Base-by-base conservation (phyloP, 1,140 invertebrate genomes). In the Drosophila pruinosa region DNA sequence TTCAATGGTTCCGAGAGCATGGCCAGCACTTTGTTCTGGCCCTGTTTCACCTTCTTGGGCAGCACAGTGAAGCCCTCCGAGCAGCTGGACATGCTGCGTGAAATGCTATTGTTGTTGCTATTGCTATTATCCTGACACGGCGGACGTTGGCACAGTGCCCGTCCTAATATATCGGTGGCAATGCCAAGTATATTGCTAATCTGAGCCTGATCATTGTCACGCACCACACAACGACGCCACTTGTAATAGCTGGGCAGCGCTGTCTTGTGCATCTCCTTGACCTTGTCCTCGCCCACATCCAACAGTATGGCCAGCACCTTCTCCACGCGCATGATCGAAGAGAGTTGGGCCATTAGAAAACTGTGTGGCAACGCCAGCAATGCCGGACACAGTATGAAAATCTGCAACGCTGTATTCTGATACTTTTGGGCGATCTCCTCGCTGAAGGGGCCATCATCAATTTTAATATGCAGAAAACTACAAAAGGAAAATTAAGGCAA, bases 1-100 rank as follows among this genome's bases (percentile, higher is more conserved):
- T 93, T 92, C 57, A 97, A 91, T 0, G 96, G 96, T 70, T 96
- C 95, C 50, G 95, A 95, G 59, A 97, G 91, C 50, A 97, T 91
- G 43, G 95, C 94, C 79, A 97, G 94, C n/a, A 97, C 94, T 78
- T 95, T 95, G 85, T 94, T 97, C 83, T 97, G 96, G 28, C 96
- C 96, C 61, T 89, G 76, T 31, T 91, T 91, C 0, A 91, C 89
- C 53, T 91, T 92, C 63, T 83, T 85, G 28, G 91, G 89, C 24
- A 89, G 65, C 39, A 91, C 89, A 0, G 89, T 91, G 56, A 91
- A 91, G 5, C 85, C 89, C 52, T 91, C 90, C 2, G 78, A 75
- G 58, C 85, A 90, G 54, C 77, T 89, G 41, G 89, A 90, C 15
- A 90, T 72, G 62, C 88, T 91, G n/a, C 90, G 80, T 4, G 90